phyloP scores from a whole-genome alignment of 2,113 vertebrate genomes.

The Aphyosemion australe region DNA sequence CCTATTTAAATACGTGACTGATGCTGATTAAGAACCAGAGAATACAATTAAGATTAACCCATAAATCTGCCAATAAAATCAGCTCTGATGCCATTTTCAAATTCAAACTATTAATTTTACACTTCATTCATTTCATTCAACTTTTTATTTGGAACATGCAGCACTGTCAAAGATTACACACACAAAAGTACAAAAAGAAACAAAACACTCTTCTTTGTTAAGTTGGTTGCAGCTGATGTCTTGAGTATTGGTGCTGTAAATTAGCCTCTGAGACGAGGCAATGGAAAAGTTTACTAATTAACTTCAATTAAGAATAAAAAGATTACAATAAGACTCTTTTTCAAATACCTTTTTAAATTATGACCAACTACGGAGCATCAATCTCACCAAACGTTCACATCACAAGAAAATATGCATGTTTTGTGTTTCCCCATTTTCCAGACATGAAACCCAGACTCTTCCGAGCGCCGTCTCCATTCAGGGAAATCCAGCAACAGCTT shows the following conservation, averaged over 20 bases:
- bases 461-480: constrained; percentile 28
- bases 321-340: too few species aligned
- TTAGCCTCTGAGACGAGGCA: too few species aligned
- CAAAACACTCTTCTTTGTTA: too few species aligned
- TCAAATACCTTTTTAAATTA: not conserved
- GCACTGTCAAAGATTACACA: too few species aligned
- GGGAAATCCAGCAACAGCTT: constrained; percentile 42
- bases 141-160: too few species aligned
- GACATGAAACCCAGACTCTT: not conserved
- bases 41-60: not conserved
- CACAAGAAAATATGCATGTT: not conserved
- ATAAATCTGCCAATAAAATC: constrained; percentile 4
- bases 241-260: too few species aligned
- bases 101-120: not conserved
- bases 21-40: constrained; percentile 17
- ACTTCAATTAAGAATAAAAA: not conserved
- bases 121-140: too few species aligned
- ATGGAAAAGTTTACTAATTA: too few species aligned
- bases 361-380: not conserved
- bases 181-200: too few species aligned
- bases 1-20: constrained; percentile 17
- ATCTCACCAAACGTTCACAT: not conserved
- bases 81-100: not conserved
- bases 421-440: not conserved
- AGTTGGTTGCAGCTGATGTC: not conserved